Percentiles rank a stretch among this genome's conserved stretches.
Conservation (phyloP, 2,797 vertebrate genomes). For the Spatula clypeata region DNA sequence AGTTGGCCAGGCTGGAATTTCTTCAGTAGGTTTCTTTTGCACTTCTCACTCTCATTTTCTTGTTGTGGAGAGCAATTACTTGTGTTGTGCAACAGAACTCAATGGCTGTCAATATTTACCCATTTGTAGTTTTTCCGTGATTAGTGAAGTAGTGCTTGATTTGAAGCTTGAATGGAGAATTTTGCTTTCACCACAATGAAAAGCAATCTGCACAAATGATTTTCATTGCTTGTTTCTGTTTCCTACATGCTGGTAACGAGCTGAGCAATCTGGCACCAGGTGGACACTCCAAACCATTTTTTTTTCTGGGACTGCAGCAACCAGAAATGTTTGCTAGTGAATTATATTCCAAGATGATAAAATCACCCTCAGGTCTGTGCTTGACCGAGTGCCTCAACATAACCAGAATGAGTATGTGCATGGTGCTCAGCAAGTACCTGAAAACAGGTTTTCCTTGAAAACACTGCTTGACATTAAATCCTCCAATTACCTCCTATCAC, state of each 20-base stretch:
- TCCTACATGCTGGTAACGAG: not conserved
- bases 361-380: not conserved
- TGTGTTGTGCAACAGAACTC: not conserved
- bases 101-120: not conserved
- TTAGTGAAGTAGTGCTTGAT: not conserved
- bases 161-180: not conserved
- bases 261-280: not conserved
- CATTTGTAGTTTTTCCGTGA: not conserved
- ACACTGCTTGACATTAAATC: not conserved
- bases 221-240: not conserved
- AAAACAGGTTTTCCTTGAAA: constrained; percentile 26
- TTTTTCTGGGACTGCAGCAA: not conserved
- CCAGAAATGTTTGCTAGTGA: not conserved
- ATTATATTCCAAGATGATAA: not conserved
- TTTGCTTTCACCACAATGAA: not conserved
- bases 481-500: not conserved
- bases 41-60: not conserved
- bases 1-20: not conserved
- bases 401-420: not conserved
- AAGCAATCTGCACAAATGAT: not conserved
- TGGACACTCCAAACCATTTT: not conserved
- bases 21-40: not conserved
- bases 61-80: not conserved
- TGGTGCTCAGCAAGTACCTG: constrained; percentile 5
- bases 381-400: not conserved